Percentiles rank a stretch among this genome's conserved stretches.
Evolutionary conservation across 2,113 vertebrate species (phyloP).

Genomic region (Marcusenius ussheri): DNA sequence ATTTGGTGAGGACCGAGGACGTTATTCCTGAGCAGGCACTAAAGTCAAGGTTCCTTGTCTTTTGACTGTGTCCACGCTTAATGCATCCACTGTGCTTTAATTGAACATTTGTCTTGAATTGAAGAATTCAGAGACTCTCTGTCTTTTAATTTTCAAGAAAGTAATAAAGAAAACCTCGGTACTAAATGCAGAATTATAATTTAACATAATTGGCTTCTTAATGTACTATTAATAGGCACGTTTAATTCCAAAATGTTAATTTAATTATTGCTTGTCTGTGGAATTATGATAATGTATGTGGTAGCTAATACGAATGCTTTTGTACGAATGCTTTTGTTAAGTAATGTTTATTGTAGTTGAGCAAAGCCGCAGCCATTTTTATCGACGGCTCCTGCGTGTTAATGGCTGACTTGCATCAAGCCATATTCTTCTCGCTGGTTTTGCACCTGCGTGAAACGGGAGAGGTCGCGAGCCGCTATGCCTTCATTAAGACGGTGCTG

Average conservation of each 20-base stretch:
- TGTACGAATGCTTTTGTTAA: not conserved
- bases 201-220: not conserved
- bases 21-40: slow-evolving; percentile 5
- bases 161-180: not conserved
- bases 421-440: not conserved
- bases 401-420: not conserved
- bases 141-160: not conserved
- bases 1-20: slow-evolving; percentile 47
- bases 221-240: slow-evolving; percentile 1
- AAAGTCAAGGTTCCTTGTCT: not conserved
- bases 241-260: not conserved
- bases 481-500: not conserved
- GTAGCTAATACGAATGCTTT: not conserved
- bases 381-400: not conserved
- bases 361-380: not conserved
- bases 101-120: not conserved
- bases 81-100: not conserved
- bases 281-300: not conserved
- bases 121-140: not conserved
- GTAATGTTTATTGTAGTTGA: not conserved
- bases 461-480: not conserved
- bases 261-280: not conserved
- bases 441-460: not conserved
- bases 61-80: not conserved
- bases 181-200: not conserved